A percentile compares a stretch with the other conserved stretches of the same genome.
Conservation (phyloP, 2,888 invertebrate species). For the Pharmacophagus antenor region DNA sequence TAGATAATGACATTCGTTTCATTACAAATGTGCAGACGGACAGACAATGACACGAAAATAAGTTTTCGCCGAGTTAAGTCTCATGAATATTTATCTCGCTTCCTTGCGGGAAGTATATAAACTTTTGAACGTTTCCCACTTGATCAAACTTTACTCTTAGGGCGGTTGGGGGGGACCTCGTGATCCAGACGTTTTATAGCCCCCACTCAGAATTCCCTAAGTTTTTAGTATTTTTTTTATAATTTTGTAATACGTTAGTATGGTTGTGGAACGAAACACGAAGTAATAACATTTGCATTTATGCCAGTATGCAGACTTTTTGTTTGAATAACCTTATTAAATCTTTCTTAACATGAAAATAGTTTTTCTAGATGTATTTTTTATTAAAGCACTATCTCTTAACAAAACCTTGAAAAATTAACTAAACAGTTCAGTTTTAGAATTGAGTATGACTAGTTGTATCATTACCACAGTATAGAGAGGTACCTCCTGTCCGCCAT, state of each 20-base stretch:
- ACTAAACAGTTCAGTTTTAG: too few species aligned
- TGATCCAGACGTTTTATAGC: conserved; percentile 30
- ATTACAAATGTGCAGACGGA: conserved; percentile 72
- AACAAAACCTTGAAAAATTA: too few species aligned
- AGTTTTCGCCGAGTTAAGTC: conserved; percentile 70
- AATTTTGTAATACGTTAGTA: conserved; percentile 8
- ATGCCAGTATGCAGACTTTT: neutral
- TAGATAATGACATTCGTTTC: conserved; percentile 27
- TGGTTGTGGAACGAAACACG: neutral
- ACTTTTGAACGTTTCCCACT: conserved; percentile 75
- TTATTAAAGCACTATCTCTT: too few species aligned
- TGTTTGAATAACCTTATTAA: too few species aligned
- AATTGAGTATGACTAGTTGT: too few species aligned
- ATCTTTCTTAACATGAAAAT: too few species aligned
- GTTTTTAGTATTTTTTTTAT: conserved; percentile 14
- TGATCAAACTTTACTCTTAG: conserved; percentile 75
- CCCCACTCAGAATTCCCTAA: conserved; percentile 20
- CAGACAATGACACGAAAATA: conserved; percentile 74
- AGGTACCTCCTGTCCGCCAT: too few species aligned
- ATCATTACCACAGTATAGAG: too few species aligned
- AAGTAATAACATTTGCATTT: neutral
- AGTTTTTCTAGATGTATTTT: too few species aligned
- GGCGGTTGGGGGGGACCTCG: conserved; percentile 45
- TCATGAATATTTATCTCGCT: conserved; percentile 78
- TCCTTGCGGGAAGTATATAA: conserved; percentile 63